A percentile compares a stretch with the other conserved stretches of the same genome.
Conservation (phyloP, 2,888 invertebrate genomes). For the Parascotia fuliginaria region DNA sequence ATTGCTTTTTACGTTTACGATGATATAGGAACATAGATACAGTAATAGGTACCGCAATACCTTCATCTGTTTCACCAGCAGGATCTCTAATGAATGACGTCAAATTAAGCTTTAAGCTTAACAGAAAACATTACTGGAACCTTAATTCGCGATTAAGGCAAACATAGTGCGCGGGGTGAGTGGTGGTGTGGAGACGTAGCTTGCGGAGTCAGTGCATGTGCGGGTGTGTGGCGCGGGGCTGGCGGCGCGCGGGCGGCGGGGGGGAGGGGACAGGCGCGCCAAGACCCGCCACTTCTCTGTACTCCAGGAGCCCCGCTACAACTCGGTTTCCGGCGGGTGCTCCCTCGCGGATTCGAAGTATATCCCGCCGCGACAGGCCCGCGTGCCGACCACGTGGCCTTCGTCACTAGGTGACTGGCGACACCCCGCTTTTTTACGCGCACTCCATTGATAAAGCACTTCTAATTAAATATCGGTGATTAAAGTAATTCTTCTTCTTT, state of each 20-base stretch:
- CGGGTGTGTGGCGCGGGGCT: conserved; percentile 64
- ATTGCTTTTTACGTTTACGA: too few species aligned
- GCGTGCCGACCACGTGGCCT: conserved; percentile 80
- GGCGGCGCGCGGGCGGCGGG: conserved; percentile 61
- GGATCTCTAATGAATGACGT: conserved; percentile 75
- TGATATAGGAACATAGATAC: conserved; percentile 23
- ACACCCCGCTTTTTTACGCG: conserved; percentile 65
- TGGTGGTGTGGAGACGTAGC: conserved; percentile 82
- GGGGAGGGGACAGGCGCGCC: conserved; percentile 69
- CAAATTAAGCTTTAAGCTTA: conserved; percentile 80
- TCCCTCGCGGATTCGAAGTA: conserved; percentile 79
- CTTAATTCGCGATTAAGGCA: conserved; percentile 85
- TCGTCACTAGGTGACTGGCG: conserved; percentile 63
- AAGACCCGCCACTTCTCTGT: conserved; percentile 84
- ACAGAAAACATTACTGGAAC: conserved; percentile 82
- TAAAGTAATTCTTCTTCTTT: conserved; percentile 56
- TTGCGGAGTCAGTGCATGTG: conserved; percentile 78
- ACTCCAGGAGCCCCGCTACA: conserved; percentile 84
- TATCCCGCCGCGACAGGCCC: conserved; percentile 66
- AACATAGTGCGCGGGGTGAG: conserved; percentile 84
- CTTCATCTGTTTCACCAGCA: conserved; percentile 54
- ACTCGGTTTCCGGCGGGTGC: conserved; percentile 84
- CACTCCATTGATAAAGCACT: conserved; percentile 69
- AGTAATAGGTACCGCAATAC: conserved; percentile 47
- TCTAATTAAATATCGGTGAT: conserved; percentile 65